Evolutionary conservation across 2,888 invertebrate species (phyloP), one percentile per base, ranked within the genome.

Genomic region (Nomada fabriciana): DNA sequence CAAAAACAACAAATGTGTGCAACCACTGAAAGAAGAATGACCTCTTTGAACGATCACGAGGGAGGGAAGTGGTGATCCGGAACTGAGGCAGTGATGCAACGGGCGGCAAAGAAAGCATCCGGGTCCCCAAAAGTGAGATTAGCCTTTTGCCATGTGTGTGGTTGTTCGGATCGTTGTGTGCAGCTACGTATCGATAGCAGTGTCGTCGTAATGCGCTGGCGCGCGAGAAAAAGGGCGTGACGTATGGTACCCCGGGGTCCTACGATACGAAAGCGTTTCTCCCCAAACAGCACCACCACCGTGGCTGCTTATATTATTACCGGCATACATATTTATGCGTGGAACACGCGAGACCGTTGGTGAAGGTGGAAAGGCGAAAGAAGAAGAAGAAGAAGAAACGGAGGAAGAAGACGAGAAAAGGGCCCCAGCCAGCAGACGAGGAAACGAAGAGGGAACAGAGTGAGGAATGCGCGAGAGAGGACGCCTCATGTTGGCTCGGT

Each of bases 271-370:
- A 89, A 87, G 87, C 83, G 81, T 63, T 74, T 86, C 86, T 88
- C 89, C 85, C 86, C 86, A 84, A 89, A 88, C 74, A 67, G 77
- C 87, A 86, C 89, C 88, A 88, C 88, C 88, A 81, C 78, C 81
- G 83, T 80, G 71, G 83, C 63, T 81, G 83, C 87, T 91, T 90
- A 89, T 90, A 90, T 91, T 90, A 91, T 91, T 88, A 91, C 90
- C 89, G 84, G 82, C 90, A 90, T 91, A 89, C 90, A 91, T 91
- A 91, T 91, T 91, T 91, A 91, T 91, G 90, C 86, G 80, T 79
- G 82, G 82, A 87, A 88, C 83, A 85, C 83, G 80, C 76, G 60
- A 71, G 78, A 69, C 80, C 53, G 60, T 42, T 67, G 73, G 71
- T 59, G 70, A 68, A 76, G 63, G 71, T 78, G 74, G 72, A 64